Evolutionary conservation across 2,797 vertebrate genomes (phyloP), one percentile per base, ranked within the genome.

Genomic region (Hydrolagus colliei): DNA sequence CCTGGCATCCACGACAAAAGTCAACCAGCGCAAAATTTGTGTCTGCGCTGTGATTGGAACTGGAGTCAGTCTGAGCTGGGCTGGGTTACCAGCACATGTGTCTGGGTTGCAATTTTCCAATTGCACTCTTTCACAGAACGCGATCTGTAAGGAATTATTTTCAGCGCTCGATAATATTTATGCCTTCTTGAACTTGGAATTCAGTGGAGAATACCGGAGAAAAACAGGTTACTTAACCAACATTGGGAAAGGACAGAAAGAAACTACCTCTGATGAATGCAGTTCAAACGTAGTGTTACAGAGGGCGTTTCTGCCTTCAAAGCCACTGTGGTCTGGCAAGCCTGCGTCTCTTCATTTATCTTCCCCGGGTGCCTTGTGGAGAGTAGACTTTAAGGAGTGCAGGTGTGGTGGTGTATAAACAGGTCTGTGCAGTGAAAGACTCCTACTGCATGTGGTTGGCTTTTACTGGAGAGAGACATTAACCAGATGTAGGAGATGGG

Each of bases 261-360:
- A 84, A 84, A 84, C 79, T 71, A 67, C 65, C 41, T 63, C 79
- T 84, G 79, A 84, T 84, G 79, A 84, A 84, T 84, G 79, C 32
- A 84, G 65, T 84, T 84, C 79, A 84, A 67, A 84, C 67, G 41
- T 35, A 68, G 32, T 84, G 79, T 87, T 88, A 88, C 0, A 0
- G 73, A 87, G 84, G 88, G 89, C 88, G 88, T 67, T 88, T 87
- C 86, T 84, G 78, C 87, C 86, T 87, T 85, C 86, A 87, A 86
- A 72, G 80, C 74, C 65, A 65, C 35, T 7, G 1, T 32, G 74
- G 67, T 73, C 87, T 86, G 72, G 27, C 73, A 41, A 27, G 27
- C 32, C 68, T 22, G 79, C 63, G 27, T 63, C 88, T 87, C 86
- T 87, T 87, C 89, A 84, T 87, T 88, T 86, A 85, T 88, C 86